Base-by-base conservation (phyloP, 2,113 vertebrate genomes). In the Parotia lawesii region DNA sequence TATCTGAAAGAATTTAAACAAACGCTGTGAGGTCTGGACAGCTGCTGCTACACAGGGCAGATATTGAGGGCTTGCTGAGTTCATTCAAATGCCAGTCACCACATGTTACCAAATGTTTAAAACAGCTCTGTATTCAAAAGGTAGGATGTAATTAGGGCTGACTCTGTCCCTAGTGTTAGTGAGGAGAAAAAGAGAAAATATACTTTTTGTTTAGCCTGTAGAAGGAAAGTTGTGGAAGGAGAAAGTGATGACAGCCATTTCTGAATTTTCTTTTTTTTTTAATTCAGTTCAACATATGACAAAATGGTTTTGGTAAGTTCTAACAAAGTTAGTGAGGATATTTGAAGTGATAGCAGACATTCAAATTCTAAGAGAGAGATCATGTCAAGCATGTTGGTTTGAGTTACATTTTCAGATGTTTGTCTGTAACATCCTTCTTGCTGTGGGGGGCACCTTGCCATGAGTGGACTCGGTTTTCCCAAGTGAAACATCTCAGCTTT, bases 1-100 rank as follows among this genome's bases (percentile, higher is more conserved):
- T 66, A 74, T 83, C 45, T 35, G 54, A 47, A 95, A 61, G 64
- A 95, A 86, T 93, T 89, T 82, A 96, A 96, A 95, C 94, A 95
- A 96, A 96, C 0, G 1, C 85, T 95, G 85, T 95, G 95, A 93
- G 95, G 96, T 92, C 93, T 71, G 62, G 72, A n/a, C 70, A 69
- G 89, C 86, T 87, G 85, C 83, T 79, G 60, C 48, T 89, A 16
- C 11, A 38, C 25, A 33, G 65, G 67, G 40, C 69, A 94, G 72
- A 72, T 69, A 73, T 0, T 35, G 67, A 83, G 76, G 70, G 61
- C 73, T 53, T 27, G 56, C 58, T n/a, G 40, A 73, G 80, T 95
- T 95, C 79, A 51, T 70, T 51, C 61, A 48, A 73, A 70, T 47
- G 44, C 77, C 12, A 8, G 29, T 94, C 83, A 72, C 50, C 83